Evolutionary conservation across 2,113 vertebrate species (phyloP), one percentile per base, ranked within the genome.

Genomic region (Dipodomys stephensi): DNA sequence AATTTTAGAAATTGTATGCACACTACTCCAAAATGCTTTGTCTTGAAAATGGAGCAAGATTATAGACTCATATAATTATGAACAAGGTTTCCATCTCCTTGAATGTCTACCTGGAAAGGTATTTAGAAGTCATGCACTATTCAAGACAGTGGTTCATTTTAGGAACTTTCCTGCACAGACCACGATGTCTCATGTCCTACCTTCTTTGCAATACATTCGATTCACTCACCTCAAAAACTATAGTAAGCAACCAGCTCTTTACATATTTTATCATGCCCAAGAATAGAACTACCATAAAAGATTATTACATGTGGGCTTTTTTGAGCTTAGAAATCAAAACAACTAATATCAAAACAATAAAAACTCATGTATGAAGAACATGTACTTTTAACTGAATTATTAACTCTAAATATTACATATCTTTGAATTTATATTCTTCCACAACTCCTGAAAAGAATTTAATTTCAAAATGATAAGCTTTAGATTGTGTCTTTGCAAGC

Each of bases 401-500:
- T 91, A 65, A 94, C 90, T 92, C 83, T 87, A 88, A 92, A 72
- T 72, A 87, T 64, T 87, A 91, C 28, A 32, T 85, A 90, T 92
- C 27, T 28, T 87, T 82, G 32, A 80, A 90, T 87, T 91, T 87
- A 79, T 72, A 91, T 93, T 92, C 15, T 86, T 83, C 85, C 82
- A 86, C 25, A 96, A 65, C 73, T 91, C 5, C 30, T 84, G 30
- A 90, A 81, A 79, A 65, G 35, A 92, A 94, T 94, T 96, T 92
- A 91, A 94, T 93, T 95, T 92, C 91, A 90, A 96, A 97, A 90
- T 91, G 39, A 49, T 74, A 80, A 84, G 18, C 30, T 94, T 95
- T 92, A 87, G 67, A 90, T 35, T 85, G 22, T 81, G 7, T 94
- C 49, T 97, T 95, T 91, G 90, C 92, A 97, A 96, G 91, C 10